Evolutionary conservation across 2,888 invertebrate species (phyloP), one percentile per base, ranked within the genome.

Genomic region (Spodoptera littoralis): DNA sequence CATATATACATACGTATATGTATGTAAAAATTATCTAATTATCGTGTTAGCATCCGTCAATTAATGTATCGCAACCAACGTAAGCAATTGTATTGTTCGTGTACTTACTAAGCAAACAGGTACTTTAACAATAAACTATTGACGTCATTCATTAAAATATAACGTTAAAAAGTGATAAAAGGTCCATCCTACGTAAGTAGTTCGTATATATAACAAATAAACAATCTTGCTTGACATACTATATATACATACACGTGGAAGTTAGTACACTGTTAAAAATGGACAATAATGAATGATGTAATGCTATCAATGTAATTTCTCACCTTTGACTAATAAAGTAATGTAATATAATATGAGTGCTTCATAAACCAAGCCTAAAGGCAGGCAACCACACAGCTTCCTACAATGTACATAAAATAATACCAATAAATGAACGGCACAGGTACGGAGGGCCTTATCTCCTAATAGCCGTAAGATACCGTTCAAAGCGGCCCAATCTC

Each of bases 401-500:
- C 57, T 56, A 41, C 70, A 65, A 55, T 65, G 71, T 42, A 70
- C 70, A 73, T 77, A 70, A 79, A 79, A 76, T 80, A 75, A 74
- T 70, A 58, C 71, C 72, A 77, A 79, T 85, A 83, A 88, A 85
- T 80, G 84, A 80, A 79, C 88, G 84, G 82, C 66, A 53, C 77
- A 78, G 72, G 80, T 69, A 81, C 70, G 65, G 76, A 75, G 75
- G 70, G 78, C 84, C 90, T 92, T 92, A 93, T 93, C 93, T 88
- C 67, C 77, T 87, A 89, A 90, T 85, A 87, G 86, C 87, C 84
- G 81, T 81, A 83, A 86, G 86, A 84, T 82, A 82, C 83, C 81
- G 85, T 85, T 90, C 92, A 90, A 89, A 91, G 92, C 90, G 90
- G 86, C 87, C 90, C 89, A 79, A 90, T 94, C 94, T 92, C 93